Conservation (phyloP, 2,888 invertebrate genomes). For the Kuschelorhynchus macadamiae region DNA sequence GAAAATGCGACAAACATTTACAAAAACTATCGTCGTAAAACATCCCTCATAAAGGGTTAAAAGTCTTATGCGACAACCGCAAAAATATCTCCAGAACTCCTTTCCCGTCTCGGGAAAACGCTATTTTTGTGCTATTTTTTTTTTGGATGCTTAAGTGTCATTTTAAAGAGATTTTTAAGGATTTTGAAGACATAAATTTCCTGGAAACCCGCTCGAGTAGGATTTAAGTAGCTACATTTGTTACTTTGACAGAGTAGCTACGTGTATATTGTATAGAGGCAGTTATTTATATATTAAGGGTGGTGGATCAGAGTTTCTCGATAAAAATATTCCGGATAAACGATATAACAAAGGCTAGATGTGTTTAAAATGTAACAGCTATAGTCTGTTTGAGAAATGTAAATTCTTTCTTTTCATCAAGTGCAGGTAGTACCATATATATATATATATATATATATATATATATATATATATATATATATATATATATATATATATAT, state of each 20-base stretch:
- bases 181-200: slow-evolving; percentile 27
- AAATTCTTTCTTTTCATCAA: too few species aligned
- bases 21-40: not conserved
- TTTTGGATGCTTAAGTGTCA: slow-evolving; percentile 12
- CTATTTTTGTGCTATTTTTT: slow-evolving; percentile 21
- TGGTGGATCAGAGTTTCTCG: too few species aligned
- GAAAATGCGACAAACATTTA: too few species aligned
- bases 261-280: slow-evolving; percentile 1
- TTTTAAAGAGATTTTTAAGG: slow-evolving; percentile 20
- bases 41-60: slow-evolving; percentile 4
- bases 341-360: too few species aligned
- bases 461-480: too few species aligned
- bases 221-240: slow-evolving; percentile 31
- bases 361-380: too few species aligned
- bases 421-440: too few species aligned
- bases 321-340: too few species aligned
- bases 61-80: slow-evolving; percentile 3
- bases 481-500: too few species aligned
- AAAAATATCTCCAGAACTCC: slow-evolving; percentile 13
- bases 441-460: too few species aligned
- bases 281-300: slow-evolving; percentile 5
- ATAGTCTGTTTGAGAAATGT: too few species aligned
- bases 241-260: slow-evolving; percentile 25
- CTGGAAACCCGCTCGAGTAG: slow-evolving; percentile 18
- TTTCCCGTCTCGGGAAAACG: slow-evolving; percentile 9